Conservation (phyloP, 2,888 invertebrate species). For the Apoderus coryli region DNA sequence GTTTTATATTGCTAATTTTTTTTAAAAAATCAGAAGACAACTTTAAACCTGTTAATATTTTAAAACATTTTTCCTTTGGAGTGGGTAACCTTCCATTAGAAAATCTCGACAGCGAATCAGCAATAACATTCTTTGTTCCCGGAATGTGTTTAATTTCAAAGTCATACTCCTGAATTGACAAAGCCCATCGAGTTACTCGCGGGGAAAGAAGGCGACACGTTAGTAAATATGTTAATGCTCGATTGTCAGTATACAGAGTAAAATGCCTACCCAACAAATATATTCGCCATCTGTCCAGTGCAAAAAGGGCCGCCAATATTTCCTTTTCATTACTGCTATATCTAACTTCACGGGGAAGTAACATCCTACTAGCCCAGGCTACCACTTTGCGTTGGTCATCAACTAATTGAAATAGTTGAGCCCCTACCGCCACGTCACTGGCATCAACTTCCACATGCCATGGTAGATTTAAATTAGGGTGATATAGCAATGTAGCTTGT, state of each 20-base stretch:
- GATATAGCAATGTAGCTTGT: constrained; percentile 6
- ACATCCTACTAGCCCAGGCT: constrained; percentile 12
- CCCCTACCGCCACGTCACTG: constrained; percentile 11
- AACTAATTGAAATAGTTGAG: constrained; percentile 6
- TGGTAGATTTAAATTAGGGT: constrained; percentile 3
- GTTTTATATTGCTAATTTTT: too few species aligned
- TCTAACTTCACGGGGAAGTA: constrained; percentile 4
- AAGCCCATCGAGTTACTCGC: constrained; percentile 12
- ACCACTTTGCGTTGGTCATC: constrained; percentile 7
- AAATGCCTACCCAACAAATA: constrained; percentile 6
- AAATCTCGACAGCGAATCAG: constrained; percentile 1
- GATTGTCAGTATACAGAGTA: constrained; percentile 12
- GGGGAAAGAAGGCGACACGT: constrained; percentile 8
- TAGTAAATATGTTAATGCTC: constrained; percentile 11
- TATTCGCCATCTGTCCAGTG: constrained; percentile 6
- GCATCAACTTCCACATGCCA: constrained; percentile 5
- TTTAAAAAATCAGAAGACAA: background rate
- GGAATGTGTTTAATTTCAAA: constrained; percentile 1
- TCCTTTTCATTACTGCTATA: constrained; percentile 9
- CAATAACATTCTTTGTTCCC: background rate
- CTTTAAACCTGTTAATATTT: constrained; percentile 3
- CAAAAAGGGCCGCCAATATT: constrained; percentile 5
- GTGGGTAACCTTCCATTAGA: background rate
- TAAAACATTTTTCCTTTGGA: constrained; percentile 1
- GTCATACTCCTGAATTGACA: constrained; percentile 12